phyloP scores from a whole-genome alignment of 2,113 vertebrate genomes.

The Osmerus mordax region DNA sequence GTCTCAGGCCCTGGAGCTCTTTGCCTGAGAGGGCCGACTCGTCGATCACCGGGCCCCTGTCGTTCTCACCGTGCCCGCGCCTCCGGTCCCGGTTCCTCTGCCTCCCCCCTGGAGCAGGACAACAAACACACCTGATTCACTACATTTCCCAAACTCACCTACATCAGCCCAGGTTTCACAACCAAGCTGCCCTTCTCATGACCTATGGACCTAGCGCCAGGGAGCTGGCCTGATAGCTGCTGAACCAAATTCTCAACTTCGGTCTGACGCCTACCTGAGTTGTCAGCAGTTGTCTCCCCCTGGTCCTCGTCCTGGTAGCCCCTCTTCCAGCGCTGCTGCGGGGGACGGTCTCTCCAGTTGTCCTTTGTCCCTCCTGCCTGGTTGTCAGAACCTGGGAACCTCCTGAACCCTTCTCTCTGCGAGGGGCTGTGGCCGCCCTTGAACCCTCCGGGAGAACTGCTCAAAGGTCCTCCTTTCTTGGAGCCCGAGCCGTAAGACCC shows the following conservation, averaged over 20 bases:
- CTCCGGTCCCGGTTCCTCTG: slow-evolving; percentile 72
- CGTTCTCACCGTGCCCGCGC: slow-evolving; percentile 71
- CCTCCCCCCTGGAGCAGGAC: slow-evolving; percentile 59
- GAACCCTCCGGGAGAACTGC: slow-evolving; percentile 70
- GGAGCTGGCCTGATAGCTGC: neutral
- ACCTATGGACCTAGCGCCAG: neutral
- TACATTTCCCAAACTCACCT: neutral
- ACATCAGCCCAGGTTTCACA: too few relatives aligned
- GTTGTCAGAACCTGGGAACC: slow-evolving; percentile 69
- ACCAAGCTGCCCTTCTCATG: too few relatives aligned
- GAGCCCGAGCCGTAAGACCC: slow-evolving; percentile 71
- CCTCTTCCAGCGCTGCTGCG: slow-evolving; percentile 66
- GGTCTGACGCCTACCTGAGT: slow-evolving; percentile 40
- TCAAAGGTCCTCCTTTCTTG: slow-evolving; percentile 69
- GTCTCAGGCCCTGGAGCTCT: slow-evolving; percentile 73
- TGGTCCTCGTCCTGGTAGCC: slow-evolving; percentile 61
- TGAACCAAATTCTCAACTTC: neutral
- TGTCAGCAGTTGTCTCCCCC: slow-evolving; percentile 52
- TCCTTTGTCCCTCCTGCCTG: slow-evolving; percentile 63
- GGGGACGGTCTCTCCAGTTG: slow-evolving; percentile 73
- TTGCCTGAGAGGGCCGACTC: slow-evolving; percentile 75
- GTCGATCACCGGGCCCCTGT: slow-evolving; percentile 71
- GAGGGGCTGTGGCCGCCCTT: slow-evolving; percentile 71
- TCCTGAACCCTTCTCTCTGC: slow-evolving; percentile 76
- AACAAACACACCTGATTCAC: neutral